Evolutionary conservation across 2,113 vertebrate species (phyloP).

Genomic region (Sturnus vulgaris): DNA sequence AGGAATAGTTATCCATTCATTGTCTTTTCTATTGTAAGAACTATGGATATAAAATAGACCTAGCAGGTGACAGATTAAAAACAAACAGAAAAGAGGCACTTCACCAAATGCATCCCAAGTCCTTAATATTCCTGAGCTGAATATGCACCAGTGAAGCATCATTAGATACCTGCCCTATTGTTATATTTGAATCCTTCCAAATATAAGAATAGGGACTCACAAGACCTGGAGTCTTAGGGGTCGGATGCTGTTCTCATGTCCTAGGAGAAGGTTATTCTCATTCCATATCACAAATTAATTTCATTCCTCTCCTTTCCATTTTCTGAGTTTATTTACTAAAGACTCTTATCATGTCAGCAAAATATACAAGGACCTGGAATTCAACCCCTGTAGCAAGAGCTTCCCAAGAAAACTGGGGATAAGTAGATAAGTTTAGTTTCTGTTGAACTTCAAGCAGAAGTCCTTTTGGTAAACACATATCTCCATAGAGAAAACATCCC

Average conservation of each 20-base stretch:
- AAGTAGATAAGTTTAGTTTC: slow-evolving; percentile 39
- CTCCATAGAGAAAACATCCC: slow-evolving; percentile 22
- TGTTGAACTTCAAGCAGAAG: slow-evolving; percentile 43
- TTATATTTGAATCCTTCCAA: not conserved
- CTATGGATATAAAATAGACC: not conserved
- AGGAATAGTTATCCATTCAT: not conserved
- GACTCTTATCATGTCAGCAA: slow-evolving; percentile 26
- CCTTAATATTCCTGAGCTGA: not conserved
- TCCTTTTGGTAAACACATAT: slow-evolving; percentile 31
- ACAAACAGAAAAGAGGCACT: not conserved
- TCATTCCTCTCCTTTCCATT: not conserved
- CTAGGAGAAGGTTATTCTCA: not conserved
- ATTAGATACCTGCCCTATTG: not conserved
- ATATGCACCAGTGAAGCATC: not conserved
- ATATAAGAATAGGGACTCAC: not conserved
- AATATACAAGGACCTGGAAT: slow-evolving; percentile 23
- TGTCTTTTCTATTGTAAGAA: not conserved
- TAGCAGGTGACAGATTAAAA: not conserved
- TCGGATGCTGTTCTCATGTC: not conserved
- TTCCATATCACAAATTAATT: not conserved
- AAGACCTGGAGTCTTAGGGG: not conserved
- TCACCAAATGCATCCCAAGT: not conserved
- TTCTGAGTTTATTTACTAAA: slow-evolving; percentile 51
- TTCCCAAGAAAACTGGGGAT: slow-evolving; percentile 36
- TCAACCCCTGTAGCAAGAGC: not conserved